Percentiles rank a stretch among this genome's conserved stretches.
These are phyloP conservation scores for Mixornis gularis DNA, from an alignment of 2,113 vertebrate genomes.

Conservation along the genomic window DNA sequence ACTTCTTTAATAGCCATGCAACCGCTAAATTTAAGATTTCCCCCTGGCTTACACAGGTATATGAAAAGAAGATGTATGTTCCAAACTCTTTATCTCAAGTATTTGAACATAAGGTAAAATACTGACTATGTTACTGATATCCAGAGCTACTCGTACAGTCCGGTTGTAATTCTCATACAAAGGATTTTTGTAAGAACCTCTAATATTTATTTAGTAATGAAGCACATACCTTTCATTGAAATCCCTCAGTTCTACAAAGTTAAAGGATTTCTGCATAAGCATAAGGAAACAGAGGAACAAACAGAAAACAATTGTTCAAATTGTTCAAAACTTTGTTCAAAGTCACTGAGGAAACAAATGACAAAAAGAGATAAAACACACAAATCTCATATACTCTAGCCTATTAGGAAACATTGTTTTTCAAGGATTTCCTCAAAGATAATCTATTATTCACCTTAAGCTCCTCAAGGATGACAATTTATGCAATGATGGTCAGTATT, in stretches of 20 bases:
- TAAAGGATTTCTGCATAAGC: background rate
- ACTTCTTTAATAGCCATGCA: background rate
- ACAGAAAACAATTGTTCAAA: background rate
- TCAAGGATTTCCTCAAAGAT: background rate
- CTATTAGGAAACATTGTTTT: background rate
- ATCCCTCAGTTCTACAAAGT: background rate
- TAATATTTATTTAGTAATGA: background rate
- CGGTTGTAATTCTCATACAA: background rate
- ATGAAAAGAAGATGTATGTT: background rate
- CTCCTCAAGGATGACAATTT: background rate
- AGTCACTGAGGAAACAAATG: background rate
- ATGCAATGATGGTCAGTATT: background rate
- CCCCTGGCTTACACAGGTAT: background rate
- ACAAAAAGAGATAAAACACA: background rate
- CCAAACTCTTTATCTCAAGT: background rate
- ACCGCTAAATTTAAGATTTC: background rate
- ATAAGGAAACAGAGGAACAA: background rate
- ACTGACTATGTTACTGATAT: background rate
- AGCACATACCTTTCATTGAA: background rate
- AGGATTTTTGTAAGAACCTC: background rate
- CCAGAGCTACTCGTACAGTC: background rate
- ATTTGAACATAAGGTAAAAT: background rate
- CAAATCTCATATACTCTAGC: background rate
- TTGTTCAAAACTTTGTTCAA: background rate
- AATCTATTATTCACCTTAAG: background rate